Evolutionary conservation across 2,113 vertebrate species (phyloP).

Genomic region (Cheirogaleus medius): DNA sequence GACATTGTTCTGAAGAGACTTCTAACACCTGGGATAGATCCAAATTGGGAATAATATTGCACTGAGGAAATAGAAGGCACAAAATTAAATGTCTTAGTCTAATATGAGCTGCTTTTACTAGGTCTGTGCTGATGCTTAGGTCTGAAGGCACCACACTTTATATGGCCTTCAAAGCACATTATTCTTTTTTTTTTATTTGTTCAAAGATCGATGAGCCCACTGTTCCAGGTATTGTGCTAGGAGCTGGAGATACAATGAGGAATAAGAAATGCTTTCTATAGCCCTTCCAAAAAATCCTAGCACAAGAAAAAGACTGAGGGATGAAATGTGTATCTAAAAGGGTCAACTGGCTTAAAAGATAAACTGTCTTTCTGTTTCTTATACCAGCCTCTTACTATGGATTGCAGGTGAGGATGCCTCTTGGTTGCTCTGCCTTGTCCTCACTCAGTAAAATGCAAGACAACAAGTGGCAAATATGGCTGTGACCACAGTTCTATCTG

Average conservation of each 20-base stretch:
- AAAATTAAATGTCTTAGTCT: background rate
- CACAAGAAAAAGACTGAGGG: slow-evolving; percentile 28
- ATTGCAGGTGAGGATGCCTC: background rate
- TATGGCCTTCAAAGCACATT: background rate
- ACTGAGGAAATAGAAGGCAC: background rate
- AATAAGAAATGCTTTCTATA: background rate
- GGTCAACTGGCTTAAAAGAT: slow-evolving; percentile 18
- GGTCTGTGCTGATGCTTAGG: background rate
- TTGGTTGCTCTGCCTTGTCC: background rate
- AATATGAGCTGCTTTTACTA: background rate
- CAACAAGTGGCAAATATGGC: background rate
- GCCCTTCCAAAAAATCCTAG: background rate
- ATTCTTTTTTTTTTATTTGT: background rate
- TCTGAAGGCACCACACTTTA: background rate
- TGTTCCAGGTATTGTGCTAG: background rate
- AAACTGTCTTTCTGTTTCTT: background rate
- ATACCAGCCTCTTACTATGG: background rate
- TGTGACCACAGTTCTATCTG: background rate
- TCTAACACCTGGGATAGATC: background rate
- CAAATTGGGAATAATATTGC: background rate
- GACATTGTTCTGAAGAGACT: slow-evolving; percentile 4
- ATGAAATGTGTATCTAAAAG: background rate
- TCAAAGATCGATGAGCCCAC: background rate
- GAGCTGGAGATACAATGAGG: background rate
- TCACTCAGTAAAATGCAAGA: background rate